Conservation (phyloP, 2,113 vertebrate genomes). For the Hyperoodon ampullatus region DNA sequence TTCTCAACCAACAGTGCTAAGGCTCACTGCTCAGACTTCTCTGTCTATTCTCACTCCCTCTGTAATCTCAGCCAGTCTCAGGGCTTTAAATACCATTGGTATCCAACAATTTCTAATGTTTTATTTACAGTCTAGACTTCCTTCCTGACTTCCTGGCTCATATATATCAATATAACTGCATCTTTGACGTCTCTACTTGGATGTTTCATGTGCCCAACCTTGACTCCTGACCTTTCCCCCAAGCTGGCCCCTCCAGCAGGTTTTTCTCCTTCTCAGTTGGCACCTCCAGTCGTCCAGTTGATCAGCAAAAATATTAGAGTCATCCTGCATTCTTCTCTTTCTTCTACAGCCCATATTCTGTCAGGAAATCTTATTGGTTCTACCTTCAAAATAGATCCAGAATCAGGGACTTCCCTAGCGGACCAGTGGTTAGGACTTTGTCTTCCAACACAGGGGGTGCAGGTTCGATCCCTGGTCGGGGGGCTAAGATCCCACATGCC, state of each 20-base stretch:
- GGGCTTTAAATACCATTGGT: background rate
- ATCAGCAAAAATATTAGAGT: background rate
- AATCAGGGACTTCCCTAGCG: background rate
- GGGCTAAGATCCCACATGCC: no score
- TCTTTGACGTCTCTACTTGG: background rate
- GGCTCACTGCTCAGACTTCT: background rate
- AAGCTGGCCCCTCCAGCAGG: background rate
- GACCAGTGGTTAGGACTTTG: no score
- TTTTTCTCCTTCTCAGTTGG: background rate
- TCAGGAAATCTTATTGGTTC: background rate
- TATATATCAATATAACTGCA: background rate
- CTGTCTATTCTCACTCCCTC: background rate
- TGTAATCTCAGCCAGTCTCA: background rate
- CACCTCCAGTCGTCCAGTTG: background rate
- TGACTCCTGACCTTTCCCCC: background rate
- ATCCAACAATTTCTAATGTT: background rate
- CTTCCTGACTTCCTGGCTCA: background rate
- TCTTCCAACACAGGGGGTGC: no score
- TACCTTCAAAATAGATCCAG: background rate
- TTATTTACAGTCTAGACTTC: background rate
- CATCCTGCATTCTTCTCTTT: background rate
- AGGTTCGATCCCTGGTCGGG: no score
- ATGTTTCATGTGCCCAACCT: background rate
- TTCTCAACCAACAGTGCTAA: background rate
- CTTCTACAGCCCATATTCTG: background rate